A percentile compares a stretch with the other conserved stretches of the same genome.
phyloP scores from a whole-genome alignment of 2,888 invertebrate genomes.

The Protonemura montana region DNA sequence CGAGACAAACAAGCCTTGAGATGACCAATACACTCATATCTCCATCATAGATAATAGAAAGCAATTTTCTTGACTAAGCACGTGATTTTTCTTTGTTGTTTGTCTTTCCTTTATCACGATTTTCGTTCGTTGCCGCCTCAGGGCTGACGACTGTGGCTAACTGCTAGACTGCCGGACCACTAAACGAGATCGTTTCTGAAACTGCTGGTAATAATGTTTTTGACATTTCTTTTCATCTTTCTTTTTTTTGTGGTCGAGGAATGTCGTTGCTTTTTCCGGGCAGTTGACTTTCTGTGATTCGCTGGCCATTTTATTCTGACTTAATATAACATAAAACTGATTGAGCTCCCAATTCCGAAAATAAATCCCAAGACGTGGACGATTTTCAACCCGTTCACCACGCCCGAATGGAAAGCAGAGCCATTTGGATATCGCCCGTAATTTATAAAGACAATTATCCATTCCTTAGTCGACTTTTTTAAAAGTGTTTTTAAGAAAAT shows the following conservation, averaged over 20 bases:
- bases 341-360: neutral
- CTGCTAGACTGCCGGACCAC: neutral
- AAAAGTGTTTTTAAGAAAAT: too few species aligned
- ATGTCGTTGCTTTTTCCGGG: neutral
- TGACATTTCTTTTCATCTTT: slow-evolving; percentile 35
- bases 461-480: too few species aligned
- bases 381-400: neutral
- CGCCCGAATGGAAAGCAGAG: neutral
- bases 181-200: slow-evolving; percentile 23
- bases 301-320: slow-evolving; percentile 2
- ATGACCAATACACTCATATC: slow-evolving; percentile 28
- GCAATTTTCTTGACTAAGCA: slow-evolving; percentile 39
- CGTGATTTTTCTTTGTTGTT: slow-evolving; percentile 36
- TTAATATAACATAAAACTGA: slow-evolving; percentile 9
- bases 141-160: slow-evolving; percentile 8
- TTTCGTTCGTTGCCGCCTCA: neutral
- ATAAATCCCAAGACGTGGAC: neutral
- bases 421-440: neutral
- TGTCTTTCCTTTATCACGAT: slow-evolving; percentile 33
- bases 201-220: slow-evolving; percentile 34
- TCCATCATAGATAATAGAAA: slow-evolving; percentile 39
- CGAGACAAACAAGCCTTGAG: slow-evolving; percentile 4
- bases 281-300: slow-evolving; percentile 4
- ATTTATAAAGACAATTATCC: too few species aligned
- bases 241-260: neutral